Conservation (phyloP, 2,113 vertebrate genomes). For the Phaetusa simplex region DNA sequence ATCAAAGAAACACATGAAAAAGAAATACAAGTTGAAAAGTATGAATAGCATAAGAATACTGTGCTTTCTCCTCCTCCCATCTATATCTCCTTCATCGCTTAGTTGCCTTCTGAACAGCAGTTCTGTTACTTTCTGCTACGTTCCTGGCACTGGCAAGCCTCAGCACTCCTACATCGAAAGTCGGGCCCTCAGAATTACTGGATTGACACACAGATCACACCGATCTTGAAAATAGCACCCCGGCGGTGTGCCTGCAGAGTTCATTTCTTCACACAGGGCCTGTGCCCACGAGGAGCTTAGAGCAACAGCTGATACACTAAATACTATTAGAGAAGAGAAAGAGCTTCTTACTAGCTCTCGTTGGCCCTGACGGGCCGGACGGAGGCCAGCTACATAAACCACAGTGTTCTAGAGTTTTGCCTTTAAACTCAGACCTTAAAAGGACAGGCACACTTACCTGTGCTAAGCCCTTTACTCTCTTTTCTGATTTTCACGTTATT, state of each 20-base stretch:
- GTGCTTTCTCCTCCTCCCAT: not conserved
- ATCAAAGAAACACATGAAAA: not conserved
- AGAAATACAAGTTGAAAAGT: not conserved
- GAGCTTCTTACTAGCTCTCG: not conserved
- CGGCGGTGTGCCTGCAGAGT: not conserved
- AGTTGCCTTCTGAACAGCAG: not conserved
- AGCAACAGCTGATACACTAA: not conserved
- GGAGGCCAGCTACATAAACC: not conserved
- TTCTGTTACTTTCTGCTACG: not conserved
- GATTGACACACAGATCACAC: not conserved
- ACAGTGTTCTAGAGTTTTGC: not conserved
- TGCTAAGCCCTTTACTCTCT: not conserved
- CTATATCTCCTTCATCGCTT: not conserved
- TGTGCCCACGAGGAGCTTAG: not conserved
- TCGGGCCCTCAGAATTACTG: not conserved
- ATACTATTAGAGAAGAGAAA: not conserved
- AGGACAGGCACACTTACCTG: not conserved
- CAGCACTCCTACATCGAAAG: not conserved
- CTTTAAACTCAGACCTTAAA: not conserved
- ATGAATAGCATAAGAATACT: not conserved
- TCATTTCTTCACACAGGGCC: not conserved
- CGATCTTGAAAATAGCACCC: not conserved
- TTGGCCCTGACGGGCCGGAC: not conserved
- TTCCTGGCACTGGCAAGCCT: not conserved
- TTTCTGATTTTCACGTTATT: not conserved